Evolutionary conservation across 2,113 vertebrate genomes (phyloP).

Genomic region (Sigmodon hispidus): DNA sequence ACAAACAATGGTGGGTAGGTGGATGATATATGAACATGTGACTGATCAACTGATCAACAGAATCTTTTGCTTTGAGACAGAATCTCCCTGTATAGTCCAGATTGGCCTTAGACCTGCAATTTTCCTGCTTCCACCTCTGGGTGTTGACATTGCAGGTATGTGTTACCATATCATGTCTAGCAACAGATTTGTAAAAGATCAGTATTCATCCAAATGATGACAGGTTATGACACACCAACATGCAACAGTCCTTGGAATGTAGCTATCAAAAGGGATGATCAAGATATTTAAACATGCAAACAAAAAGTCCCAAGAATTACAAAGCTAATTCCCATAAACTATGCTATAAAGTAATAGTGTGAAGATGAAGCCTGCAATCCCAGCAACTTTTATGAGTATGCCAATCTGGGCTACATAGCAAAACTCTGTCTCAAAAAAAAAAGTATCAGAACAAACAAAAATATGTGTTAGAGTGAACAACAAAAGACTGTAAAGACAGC

Average conservation of each 20-base stretch:
- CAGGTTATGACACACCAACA: background rate
- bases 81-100: background rate
- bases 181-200: background rate
- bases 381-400: background rate
- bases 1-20: background rate
- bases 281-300: background rate
- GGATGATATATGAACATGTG: background rate
- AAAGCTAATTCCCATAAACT: slow-evolving; percentile 3
- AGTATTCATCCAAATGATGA: background rate
- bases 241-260: background rate
- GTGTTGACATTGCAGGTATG: background rate
- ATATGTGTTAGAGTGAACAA: background rate
- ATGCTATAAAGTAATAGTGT: background rate
- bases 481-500: background rate
- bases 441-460: background rate
- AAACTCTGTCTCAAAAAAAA: background rate
- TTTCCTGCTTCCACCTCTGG: background rate
- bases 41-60: background rate
- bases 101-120: background rate
- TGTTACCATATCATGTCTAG: background rate
- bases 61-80: background rate
- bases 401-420: background rate
- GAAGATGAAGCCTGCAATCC: background rate
- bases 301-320: background rate
- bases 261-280: background rate